Percentiles rank a stretch among this genome's conserved stretches.
Evolutionary conservation across 2,113 vertebrate genomes (phyloP).

Genomic region (Oncorhynchus gorbuscha): DNA sequence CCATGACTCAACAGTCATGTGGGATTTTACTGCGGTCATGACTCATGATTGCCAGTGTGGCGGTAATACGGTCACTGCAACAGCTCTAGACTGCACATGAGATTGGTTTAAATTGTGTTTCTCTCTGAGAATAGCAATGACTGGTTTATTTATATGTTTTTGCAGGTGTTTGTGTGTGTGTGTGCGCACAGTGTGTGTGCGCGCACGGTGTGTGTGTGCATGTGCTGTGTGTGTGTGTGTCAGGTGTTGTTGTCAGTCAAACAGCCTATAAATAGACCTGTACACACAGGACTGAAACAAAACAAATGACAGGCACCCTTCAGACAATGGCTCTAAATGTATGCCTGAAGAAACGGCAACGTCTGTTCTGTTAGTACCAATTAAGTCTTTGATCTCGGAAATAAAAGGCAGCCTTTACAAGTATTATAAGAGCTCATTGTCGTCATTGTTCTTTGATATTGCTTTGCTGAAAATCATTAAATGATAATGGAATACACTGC

Average conservation of each 20-base stretch:
- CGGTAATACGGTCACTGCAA: too few relatives aligned
- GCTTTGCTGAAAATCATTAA: conserved; percentile 64
- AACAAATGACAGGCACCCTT: conserved; percentile 46
- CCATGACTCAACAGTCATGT: too few relatives aligned
- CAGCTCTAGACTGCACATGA: not conserved
- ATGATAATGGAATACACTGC: conserved; percentile 58
- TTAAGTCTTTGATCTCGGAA: conserved; percentile 41
- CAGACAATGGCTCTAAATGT: conserved; percentile 53
- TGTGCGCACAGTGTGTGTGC: conserved; percentile 2
- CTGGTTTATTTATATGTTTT: not conserved
- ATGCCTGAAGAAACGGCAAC: conserved; percentile 4
- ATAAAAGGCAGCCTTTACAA: conserved; percentile 43
- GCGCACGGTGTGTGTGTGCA: not conserved
- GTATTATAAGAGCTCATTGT: conserved; percentile 58
- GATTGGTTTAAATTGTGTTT: not conserved
- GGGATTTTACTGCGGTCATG: too few relatives aligned
- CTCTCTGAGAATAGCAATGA: not conserved
- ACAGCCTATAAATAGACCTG: conserved; percentile 6
- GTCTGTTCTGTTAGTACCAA: not conserved
- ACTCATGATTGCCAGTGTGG: too few relatives aligned
- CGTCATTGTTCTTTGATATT: conserved; percentile 52
- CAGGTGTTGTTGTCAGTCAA: not conserved
- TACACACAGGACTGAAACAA: conserved; percentile 21
- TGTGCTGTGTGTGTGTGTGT: not conserved
- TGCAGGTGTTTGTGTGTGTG: not conserved